Base-by-base conservation (phyloP, 2,113 vertebrate species). In the Phodopus roborovskii region DNA sequence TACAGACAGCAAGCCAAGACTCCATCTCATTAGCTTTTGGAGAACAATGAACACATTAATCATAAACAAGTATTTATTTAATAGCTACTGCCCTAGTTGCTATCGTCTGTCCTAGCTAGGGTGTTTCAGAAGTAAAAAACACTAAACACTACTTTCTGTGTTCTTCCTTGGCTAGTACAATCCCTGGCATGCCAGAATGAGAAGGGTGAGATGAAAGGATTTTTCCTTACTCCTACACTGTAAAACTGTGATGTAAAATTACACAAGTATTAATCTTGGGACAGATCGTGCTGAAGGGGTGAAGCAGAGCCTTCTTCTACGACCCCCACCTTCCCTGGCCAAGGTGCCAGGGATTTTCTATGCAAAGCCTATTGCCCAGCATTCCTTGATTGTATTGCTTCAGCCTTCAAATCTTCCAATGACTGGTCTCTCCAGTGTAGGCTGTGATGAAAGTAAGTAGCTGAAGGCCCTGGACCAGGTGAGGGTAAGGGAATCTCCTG, bases 341-440 rank as follows among this genome's bases (percentile, higher is more conserved):
- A 5, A 39, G 13, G 0, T 48, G 16, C 48, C 15, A 4, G 8
- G 10, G 39, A 1, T 22, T 89, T 82, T 19, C 30, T 16, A 39
- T 1, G n/a, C 6, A 58, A 8, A 20, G 15, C 11, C 19, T 22
- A 33, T 70, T 75, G 26, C 19, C 24, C 9, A 36, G 4, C 3
- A 36, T 20, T 84, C 33, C 83, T 92, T 84, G 7, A 45, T 56
- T 20, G 0, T 45, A 30, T 3, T n/a, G 36, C 13, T 24, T 70
- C 15, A 19, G 1, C 0, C 5, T 78, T 50, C 5, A 24, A 26
- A 4, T 62, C 5, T 3, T 78, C 5, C 1, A 20, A 77, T 1
- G 50, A 70, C 17, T 4, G 17, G 56, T 70, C 17, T 83, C 39
- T 45, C 20, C 17, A 50, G 13, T 7, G 36, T 75, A 30, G 16